These are phyloP conservation scores for Leuciscus waleckii DNA, from an alignment of 2,797 vertebrate genomes.

Conservation along the genomic window DNA sequence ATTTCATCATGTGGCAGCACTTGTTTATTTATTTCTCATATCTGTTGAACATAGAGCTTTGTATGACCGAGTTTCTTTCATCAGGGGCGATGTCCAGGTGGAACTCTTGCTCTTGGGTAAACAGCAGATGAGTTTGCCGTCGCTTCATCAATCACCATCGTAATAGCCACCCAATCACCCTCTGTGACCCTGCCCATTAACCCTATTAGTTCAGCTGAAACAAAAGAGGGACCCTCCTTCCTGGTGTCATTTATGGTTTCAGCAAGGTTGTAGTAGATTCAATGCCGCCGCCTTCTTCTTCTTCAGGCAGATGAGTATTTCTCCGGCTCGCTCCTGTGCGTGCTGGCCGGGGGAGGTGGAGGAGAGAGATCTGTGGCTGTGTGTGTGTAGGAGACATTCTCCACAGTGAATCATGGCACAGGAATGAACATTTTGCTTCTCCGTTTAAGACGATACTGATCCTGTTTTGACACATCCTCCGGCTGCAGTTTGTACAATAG, in stretches of 20 bases:
- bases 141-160: constrained; percentile 42
- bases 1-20: constrained; percentile 61
- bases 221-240: constrained; percentile 1
- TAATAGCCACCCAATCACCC: constrained; percentile 1
- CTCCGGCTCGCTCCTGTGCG: constrained; percentile 39
- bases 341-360: constrained; percentile 52
- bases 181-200: constrained; percentile 47
- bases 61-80: constrained; percentile 51
- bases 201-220: constrained; percentile 41
- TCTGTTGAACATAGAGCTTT: constrained; percentile 50
- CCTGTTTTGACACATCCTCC: not conserved
- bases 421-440: constrained; percentile 53
- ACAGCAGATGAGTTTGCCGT: constrained; percentile 15
- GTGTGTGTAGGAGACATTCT: constrained; percentile 58
- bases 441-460: constrained; percentile 49
- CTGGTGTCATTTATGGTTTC: constrained; percentile 32
- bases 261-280: constrained; percentile 53
- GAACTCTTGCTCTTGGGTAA: constrained; percentile 29
- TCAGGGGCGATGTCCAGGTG: constrained; percentile 13
- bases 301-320: constrained; percentile 5
- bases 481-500: not conserved
- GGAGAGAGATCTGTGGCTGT: constrained; percentile 58
- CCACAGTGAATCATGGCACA: constrained; percentile 62
- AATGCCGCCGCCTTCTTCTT: not conserved
- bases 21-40: constrained; percentile 60